These are phyloP conservation scores for Ctenopoma kingsleyae DNA, from an alignment of 2,797 vertebrate species.

Conservation along the genomic window DNA sequence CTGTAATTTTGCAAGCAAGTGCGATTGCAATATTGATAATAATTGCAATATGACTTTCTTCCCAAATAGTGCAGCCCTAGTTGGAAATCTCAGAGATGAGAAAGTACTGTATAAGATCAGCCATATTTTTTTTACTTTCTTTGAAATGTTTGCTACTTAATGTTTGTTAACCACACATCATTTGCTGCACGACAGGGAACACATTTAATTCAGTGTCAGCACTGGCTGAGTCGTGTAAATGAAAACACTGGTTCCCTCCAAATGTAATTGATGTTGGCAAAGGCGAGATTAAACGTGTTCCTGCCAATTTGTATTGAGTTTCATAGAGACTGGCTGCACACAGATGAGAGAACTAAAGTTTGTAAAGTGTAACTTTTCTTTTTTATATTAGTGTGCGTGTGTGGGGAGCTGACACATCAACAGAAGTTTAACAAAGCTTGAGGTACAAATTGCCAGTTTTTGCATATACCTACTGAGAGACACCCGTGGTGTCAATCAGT, in stretches of 20 bases:
- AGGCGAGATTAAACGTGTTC: background rate
- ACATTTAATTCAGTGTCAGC: background rate
- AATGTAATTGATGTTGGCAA: constrained; percentile 11
- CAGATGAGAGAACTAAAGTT: background rate
- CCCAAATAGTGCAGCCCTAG: too few relatives aligned
- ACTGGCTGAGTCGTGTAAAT: background rate
- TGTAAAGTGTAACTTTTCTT: background rate
- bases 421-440: constrained; percentile 25
- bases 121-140: constrained; percentile 1
- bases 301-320: constrained; percentile 3
- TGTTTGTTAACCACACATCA: background rate
- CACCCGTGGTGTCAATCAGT: background rate
- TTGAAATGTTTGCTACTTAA: background rate
- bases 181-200: background rate
- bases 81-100: background rate
- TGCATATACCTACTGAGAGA: constrained; percentile 14
- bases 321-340: constrained; percentile 5
- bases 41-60: too few relatives aligned
- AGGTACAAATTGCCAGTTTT: constrained; percentile 16
- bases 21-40: too few relatives aligned
- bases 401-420: constrained; percentile 18
- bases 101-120: background rate
- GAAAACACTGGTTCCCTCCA: background rate
- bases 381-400: background rate
- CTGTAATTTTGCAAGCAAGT: too few relatives aligned